These are phyloP conservation scores for Apocrypta bakeri DNA, from an alignment of 1,140 invertebrate species.

Conservation along the genomic window DNA sequence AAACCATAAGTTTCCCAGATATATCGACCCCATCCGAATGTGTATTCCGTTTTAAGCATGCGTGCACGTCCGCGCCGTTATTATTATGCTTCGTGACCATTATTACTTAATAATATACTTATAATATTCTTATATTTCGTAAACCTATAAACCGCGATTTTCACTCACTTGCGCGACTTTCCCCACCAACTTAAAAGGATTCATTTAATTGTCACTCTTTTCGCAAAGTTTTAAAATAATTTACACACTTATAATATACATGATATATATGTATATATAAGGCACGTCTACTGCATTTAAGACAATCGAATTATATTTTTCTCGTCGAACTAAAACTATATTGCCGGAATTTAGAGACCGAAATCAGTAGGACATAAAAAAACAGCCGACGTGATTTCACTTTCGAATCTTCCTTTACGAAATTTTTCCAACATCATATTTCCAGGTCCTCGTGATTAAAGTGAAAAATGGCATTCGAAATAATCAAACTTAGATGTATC, in stretches of 20 bases:
- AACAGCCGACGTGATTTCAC: not conserved
- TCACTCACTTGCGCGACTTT: not conserved
- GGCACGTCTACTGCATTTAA: too few species aligned
- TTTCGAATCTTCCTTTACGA: too few species aligned
- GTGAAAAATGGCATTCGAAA: not conserved
- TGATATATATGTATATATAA: too few species aligned
- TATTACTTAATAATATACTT: slow-evolving; percentile 19
- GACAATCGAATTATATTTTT: too few species aligned
- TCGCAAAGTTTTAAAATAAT: too few species aligned
- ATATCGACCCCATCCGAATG: not conserved
- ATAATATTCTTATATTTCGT: slow-evolving; percentile 15
- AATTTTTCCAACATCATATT: too few species aligned
- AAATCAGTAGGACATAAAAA: not conserved
- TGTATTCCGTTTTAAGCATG: not conserved
- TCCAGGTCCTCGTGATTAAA: too few species aligned
- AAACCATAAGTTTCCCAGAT: not conserved
- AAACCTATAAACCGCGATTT: slow-evolving; percentile 22
- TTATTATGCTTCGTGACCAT: not conserved
- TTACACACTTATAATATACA: not conserved
- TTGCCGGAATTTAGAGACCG: not conserved
- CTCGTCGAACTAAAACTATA: too few species aligned
- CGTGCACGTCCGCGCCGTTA: slow-evolving; percentile 1
- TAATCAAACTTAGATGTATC: too few species aligned
- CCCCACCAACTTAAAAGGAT: not conserved
- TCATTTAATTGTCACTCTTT: not conserved